Conservation (phyloP, 2,888 invertebrate genomes). For the Nemurella pictetii region DNA sequence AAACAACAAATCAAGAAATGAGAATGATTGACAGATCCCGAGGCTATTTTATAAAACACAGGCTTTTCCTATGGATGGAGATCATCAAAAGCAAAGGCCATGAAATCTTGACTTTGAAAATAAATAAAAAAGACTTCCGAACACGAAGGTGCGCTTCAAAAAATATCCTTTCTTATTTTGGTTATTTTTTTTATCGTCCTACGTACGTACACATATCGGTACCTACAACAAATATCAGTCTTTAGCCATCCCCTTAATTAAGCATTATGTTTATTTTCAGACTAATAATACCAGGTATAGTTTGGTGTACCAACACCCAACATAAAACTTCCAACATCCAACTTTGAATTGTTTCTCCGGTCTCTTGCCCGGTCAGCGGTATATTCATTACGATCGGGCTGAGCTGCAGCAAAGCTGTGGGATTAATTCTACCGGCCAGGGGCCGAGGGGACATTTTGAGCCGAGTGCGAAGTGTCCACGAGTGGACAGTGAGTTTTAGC, state of each 20-base stretch:
- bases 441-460: neutral
- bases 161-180: neutral
- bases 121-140: neutral
- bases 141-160: neutral
- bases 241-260: neutral
- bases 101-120: conserved; percentile 4
- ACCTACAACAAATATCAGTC: no score
- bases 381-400: no score
- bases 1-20: conserved; percentile 29
- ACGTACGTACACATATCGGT: neutral
- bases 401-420: neutral
- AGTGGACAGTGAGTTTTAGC: neutral
- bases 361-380: no score
- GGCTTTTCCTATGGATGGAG: neutral
- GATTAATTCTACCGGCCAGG: neutral
- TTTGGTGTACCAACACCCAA: no score
- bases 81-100: conserved; percentile 7
- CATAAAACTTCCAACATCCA: no score
- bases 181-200: neutral
- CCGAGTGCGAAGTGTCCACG: neutral
- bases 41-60: neutral
- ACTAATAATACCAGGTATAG: no score
- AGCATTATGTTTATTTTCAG: neutral
- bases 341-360: no score
- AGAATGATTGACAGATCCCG: conserved; percentile 27